phyloP scores from a whole-genome alignment of 2,797 vertebrate species.

The Pseudochromis fuscus region DNA sequence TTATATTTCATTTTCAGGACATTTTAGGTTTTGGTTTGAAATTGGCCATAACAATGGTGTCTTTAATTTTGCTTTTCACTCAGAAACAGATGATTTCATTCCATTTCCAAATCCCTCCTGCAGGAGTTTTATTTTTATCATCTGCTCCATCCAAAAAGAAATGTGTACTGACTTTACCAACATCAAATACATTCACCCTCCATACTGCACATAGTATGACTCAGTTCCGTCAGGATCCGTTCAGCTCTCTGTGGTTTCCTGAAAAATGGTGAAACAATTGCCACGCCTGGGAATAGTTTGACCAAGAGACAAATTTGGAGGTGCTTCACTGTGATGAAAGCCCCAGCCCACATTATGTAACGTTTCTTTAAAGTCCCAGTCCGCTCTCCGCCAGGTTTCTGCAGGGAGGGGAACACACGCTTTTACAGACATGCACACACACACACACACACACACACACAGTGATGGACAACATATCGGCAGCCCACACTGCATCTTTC shows the following conservation, averaged over 20 bases:
- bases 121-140: not conserved
- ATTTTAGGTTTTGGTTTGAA: no score
- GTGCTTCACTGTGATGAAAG: constrained; percentile 27
- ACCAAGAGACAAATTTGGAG: constrained; percentile 35
- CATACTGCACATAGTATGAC: not conserved
- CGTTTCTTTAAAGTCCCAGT: constrained; percentile 60
- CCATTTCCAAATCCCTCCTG: no score
- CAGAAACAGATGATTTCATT: no score
- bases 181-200: not conserved
- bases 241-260: constrained; percentile 4
- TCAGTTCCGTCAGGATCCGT: constrained; percentile 5
- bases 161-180: not conserved
- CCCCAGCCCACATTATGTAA: constrained; percentile 57
- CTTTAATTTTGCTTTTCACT: constrained; percentile 8
- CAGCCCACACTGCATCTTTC: constrained; percentile 73
- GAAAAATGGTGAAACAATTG: constrained; percentile 16
- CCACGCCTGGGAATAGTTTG: constrained; percentile 10
- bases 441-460: constrained; percentile 39
- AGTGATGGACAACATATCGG: constrained; percentile 67
- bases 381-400: constrained; percentile 53
- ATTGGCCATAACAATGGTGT: not conserved
- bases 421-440: constrained; percentile 30
- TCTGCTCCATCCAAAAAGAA: not conserved
- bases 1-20: no score
- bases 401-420: constrained; percentile 44